A percentile compares a stretch with the other conserved stretches of the same genome.
These are phyloP conservation scores for Sinocyclocheilus anshuiensis DNA, from an alignment of 2,113 vertebrate genomes.

Conservation along the genomic window DNA sequence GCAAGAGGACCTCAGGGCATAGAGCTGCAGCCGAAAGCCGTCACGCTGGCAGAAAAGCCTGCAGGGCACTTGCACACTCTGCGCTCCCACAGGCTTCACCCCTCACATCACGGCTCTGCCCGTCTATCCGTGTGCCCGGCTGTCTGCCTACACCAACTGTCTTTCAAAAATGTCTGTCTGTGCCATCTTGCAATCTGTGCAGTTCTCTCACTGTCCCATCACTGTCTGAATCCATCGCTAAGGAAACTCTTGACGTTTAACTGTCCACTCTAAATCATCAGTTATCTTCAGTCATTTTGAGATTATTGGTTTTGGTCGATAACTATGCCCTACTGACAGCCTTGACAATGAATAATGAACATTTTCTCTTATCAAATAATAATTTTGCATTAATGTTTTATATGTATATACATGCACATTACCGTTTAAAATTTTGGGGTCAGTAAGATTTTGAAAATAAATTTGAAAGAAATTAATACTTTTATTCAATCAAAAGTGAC, in stretches of 20 bases:
- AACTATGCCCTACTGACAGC: not conserved
- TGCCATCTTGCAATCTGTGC: not conserved
- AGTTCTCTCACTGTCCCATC: not conserved
- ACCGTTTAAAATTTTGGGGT: not conserved
- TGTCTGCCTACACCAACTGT: not conserved
- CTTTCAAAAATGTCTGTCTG: not conserved
- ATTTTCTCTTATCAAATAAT: not conserved
- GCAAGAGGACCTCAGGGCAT: slow-evolving; percentile 36
- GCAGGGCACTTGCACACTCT: slow-evolving; percentile 26
- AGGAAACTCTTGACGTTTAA: not conserved
- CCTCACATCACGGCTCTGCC: slow-evolving; percentile 25
- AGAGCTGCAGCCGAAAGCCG: slow-evolving; percentile 12
- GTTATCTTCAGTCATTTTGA: not conserved
- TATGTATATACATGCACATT: not conserved
- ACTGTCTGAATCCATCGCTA: slow-evolving; percentile 1
- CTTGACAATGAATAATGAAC: not conserved
- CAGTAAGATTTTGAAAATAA: not conserved
- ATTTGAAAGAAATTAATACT: not conserved
- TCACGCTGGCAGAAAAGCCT: slow-evolving; percentile 41
- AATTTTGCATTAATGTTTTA: not conserved
- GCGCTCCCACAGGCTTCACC: slow-evolving; percentile 34
- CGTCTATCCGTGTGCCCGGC: slow-evolving; percentile 6
- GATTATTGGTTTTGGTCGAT: too few relatives aligned
- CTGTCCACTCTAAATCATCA: not conserved
- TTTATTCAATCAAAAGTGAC: not conserved